Base-by-base conservation (phyloP, 2,797 vertebrate species). In the Pelobates cultripes region DNA sequence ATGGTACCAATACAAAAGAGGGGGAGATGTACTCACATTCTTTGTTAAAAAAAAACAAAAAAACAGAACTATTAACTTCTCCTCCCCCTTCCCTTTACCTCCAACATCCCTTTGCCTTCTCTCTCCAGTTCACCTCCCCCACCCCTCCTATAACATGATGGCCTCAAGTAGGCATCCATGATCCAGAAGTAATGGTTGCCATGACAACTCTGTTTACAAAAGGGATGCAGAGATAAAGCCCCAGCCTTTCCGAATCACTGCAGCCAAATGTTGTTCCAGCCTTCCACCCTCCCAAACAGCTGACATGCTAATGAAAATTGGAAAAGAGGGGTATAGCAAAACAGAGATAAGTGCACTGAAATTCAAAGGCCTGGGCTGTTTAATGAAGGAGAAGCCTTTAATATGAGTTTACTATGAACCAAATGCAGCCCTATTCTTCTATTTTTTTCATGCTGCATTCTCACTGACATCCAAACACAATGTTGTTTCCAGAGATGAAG, bases 111-210 rank as follows among this genome's bases (percentile, higher is more conserved):
- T 60, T 74, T 40, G 70, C 61, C 42, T 15, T 43, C 71, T 67
- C 70, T 81, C 12, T 68, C 70, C 44, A 66, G 55, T 73, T 76
- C 71, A 60, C 69, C 45, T 44, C 79, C 70, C 74, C 75, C 79
- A 79, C 57, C 73, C 63, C 68, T 71, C 57, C 47, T 57, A 45
- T 47, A 45, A 84, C 47, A 76, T 67, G 79, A 60, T 14, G 73
- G 83, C 80, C 76, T 68, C 76, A 77, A 85, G 85, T 80, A 85
- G 82, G 76, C 70, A 85, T 82, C 82, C 73, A 75, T 87, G 86
- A 86, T 85, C 86, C 86, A 81, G 83, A 87, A 87, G 84, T 87
- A 87, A 87, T 87, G 86, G 86, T 87, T 87, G 69, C 80, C 71
- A 43, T 43, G 79, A 78, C 70, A 72, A 87, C 82, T 68, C n/a